A percentile compares a stretch with the other conserved stretches of the same genome.
Evolutionary conservation across 2,113 vertebrate genomes (phyloP).

Genomic region (Hiodon tergisus): DNA sequence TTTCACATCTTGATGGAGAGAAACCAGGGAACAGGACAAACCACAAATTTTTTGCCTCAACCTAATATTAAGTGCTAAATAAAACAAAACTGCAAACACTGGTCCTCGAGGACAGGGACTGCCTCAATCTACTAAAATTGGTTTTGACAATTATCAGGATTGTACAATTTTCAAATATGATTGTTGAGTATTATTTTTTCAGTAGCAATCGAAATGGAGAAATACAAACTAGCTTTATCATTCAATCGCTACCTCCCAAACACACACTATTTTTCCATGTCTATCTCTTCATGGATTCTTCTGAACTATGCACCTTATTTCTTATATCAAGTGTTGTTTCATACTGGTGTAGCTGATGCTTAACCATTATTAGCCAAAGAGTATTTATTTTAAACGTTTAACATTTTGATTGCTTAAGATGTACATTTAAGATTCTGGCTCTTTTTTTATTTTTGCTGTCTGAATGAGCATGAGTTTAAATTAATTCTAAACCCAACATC

Average conservation of each 20-base stretch:
- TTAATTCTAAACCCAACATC: not conserved
- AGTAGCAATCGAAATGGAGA: not conserved
- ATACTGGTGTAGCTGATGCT: not conserved
- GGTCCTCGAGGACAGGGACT: too few relatives aligned
- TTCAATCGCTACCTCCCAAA: not conserved
- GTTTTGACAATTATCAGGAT: too few relatives aligned
- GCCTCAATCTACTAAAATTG: too few relatives aligned
- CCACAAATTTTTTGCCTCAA: too few relatives aligned
- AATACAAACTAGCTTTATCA: not conserved
- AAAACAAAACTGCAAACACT: too few relatives aligned
- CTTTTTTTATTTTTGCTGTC: not conserved
- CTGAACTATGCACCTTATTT: conserved; percentile 4
- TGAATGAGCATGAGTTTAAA: not conserved
- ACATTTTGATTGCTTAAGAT: conserved; percentile 2
- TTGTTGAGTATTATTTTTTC: not conserved
- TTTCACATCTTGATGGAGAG: too few relatives aligned
- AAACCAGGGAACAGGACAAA: too few relatives aligned
- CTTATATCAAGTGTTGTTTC: not conserved
- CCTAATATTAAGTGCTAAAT: too few relatives aligned
- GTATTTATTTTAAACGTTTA: not conserved
- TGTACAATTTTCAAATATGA: not conserved
- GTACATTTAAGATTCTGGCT: not conserved
- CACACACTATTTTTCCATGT: not conserved
- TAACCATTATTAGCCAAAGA: not conserved
- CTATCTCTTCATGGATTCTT: not conserved